Conservation (phyloP, 2,113 vertebrate genomes). For the Cygnus buccinator region DNA sequence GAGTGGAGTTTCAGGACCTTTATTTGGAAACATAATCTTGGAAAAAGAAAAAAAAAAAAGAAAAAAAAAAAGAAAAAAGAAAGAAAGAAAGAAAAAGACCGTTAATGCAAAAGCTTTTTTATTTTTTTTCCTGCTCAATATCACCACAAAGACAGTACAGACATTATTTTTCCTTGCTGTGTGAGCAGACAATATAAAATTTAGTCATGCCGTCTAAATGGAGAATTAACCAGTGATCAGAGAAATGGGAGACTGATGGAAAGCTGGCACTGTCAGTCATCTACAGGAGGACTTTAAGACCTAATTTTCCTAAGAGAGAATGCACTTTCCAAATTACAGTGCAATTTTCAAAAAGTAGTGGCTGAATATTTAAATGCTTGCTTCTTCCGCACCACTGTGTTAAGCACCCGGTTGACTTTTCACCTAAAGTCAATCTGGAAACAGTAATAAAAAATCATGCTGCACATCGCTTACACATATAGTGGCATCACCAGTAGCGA, state of each 20-base stretch:
- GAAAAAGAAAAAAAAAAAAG: not conserved
- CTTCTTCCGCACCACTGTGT: constrained; percentile 28
- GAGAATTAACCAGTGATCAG: constrained; percentile 67
- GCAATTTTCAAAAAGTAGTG: constrained; percentile 72
- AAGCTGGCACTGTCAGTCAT: constrained; percentile 64
- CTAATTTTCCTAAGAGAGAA: constrained; percentile 71
- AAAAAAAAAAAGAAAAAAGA: not conserved
- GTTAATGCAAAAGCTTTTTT: not conserved
- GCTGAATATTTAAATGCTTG: constrained; percentile 65
- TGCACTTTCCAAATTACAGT: constrained; percentile 73
- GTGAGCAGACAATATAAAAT: constrained; percentile 63
- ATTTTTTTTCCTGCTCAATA: not conserved
- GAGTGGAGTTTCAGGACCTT: not conserved
- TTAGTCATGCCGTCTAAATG: constrained; percentile 55
- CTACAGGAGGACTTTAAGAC: constrained; percentile 71
- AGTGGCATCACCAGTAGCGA: constrained; percentile 25
- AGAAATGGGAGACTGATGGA: constrained; percentile 54
- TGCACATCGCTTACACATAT: constrained; percentile 43
- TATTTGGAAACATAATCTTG: not conserved
- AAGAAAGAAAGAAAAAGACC: not conserved
- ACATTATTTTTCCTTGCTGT: constrained; percentile 33
- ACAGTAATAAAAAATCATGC: constrained; percentile 21
- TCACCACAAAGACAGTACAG: constrained; percentile 6
- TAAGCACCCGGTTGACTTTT: constrained; percentile 56
- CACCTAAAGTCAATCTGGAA: constrained; percentile 60